Evolutionary conservation across 2,888 invertebrate genomes (phyloP).

Genomic region (Therioaphis trifolii): DNA sequence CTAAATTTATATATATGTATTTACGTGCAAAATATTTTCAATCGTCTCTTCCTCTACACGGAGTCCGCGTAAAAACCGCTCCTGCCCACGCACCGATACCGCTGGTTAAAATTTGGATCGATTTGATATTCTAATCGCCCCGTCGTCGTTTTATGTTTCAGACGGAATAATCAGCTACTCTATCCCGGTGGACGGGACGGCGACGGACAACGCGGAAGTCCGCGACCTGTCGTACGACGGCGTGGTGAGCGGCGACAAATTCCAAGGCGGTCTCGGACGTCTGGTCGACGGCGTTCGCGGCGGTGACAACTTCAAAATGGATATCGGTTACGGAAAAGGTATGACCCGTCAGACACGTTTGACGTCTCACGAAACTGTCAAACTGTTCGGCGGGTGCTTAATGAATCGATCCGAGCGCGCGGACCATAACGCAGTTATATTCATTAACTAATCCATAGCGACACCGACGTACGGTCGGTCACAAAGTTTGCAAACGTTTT

Average conservation of each 20-base stretch:
- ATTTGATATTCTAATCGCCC: too few relatives aligned
- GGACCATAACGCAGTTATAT: too few relatives aligned
- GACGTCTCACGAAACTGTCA: too few relatives aligned
- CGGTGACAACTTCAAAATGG: conserved; percentile 74
- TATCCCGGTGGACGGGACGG: conserved; percentile 72
- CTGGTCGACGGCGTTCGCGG: conserved; percentile 77
- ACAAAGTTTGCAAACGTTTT: too few relatives aligned
- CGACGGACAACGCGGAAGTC: conserved; percentile 70
- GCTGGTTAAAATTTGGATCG: too few relatives aligned
- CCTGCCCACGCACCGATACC: too few relatives aligned
- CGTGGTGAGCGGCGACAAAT: conserved; percentile 69
- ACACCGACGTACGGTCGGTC: background rate
- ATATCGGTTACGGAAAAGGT: conserved; percentile 74
- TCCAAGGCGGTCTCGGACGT: conserved; percentile 77
- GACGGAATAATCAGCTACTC: conserved; percentile 73
- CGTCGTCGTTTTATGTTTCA: too few relatives aligned
- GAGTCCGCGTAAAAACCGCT: too few relatives aligned
- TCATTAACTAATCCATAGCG: background rate
- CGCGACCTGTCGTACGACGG: conserved; percentile 79
- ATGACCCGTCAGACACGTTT: conserved; percentile 63
- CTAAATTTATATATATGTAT: too few relatives aligned
- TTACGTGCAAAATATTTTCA: too few relatives aligned
- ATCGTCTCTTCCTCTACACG: too few relatives aligned
- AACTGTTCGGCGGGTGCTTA: background rate
- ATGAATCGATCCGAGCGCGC: background rate